A percentile compares a stretch with the other conserved stretches of the same genome.
Conservation (phyloP, 1,140 invertebrate genomes). For the Caenorhabditis briggsae region DNA sequence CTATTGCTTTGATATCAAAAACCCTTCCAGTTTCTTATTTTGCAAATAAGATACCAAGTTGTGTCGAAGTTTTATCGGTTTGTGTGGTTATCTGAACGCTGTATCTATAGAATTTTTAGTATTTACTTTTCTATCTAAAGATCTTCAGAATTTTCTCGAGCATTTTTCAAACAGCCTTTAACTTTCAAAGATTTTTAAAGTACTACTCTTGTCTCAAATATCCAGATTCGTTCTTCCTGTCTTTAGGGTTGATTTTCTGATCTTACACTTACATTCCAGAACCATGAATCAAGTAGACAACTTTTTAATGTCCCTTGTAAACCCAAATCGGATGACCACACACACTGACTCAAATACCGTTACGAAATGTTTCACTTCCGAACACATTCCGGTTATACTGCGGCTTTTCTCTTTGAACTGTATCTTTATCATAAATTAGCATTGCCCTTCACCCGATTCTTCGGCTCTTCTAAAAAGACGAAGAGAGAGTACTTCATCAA, state of each 20-base stretch:
- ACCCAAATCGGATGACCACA: slow-evolving; percentile 9
- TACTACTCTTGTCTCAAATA: too few relatives aligned
- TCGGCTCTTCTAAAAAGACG: slow-evolving; percentile 1
- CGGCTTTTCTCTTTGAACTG: slow-evolving; percentile 40
- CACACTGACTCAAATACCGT: not conserved
- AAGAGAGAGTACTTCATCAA: not conserved
- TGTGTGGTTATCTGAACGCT: not conserved
- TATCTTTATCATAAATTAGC: slow-evolving; percentile 55
- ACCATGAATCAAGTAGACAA: too few relatives aligned
- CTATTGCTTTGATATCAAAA: slow-evolving; percentile 29
- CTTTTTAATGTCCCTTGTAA: too few relatives aligned
- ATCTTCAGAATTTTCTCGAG: too few relatives aligned
- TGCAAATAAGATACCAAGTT: not conserved
- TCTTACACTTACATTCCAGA: too few relatives aligned
- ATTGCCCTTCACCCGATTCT: slow-evolving; percentile 14
- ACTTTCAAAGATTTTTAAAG: too few relatives aligned
- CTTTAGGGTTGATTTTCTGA: too few relatives aligned
- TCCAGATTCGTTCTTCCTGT: too few relatives aligned
- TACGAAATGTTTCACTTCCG: slow-evolving; percentile 35
- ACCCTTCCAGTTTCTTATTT: slow-evolving; percentile 2
- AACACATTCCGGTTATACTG: not conserved
- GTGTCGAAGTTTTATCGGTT: not conserved
- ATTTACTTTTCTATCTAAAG: too few relatives aligned
- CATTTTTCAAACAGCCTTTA: too few relatives aligned
- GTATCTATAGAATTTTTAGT: too few relatives aligned